Base-by-base conservation (phyloP, 1,140 invertebrate genomes). In the Drosophila nebulosa region DNA sequence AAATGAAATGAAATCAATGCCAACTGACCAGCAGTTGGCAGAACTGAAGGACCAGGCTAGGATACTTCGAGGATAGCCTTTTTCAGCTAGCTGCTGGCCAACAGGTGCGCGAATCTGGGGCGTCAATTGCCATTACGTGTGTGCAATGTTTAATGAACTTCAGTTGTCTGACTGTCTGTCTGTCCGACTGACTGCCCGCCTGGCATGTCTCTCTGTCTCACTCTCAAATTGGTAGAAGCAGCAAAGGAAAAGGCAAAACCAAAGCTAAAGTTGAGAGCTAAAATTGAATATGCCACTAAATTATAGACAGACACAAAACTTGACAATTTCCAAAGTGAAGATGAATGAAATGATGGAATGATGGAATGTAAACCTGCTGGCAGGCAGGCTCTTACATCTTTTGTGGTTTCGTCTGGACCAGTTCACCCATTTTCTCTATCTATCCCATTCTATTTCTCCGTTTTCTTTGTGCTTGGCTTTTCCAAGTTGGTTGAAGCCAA, bases 71-170 rank as follows among this genome's bases (percentile, higher is more conserved):
- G 9, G 27, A 35, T 21, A 21, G 27, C 30, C 53, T 35, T 35
- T 22, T 35, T 52, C 24, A 39, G 27, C 7, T 24, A 18, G 30
- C 24, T 32, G 10, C 59, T 52, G 53, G 61, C 59, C 80, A 85
- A 85, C 81, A 85, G 80, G 81, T 85, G 80, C 65, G 64, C 77
- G 81, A 86, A 85, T 86, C 80, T 85, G 77, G 81, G 73, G 73
- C 80, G 84, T 86, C 77, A 85, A 84, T 84, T 85, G 80, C 77
- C 69, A 77, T 75, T 84, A 84, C 80, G 80, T 84, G 80, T 80
- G 73, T 66, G 65, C 68, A 84, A 84, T 84, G 64, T 56, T 72
- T 80, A 80, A 84, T 80, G 64, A 85, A 73, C 55, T 26, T 77
- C 59, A 85, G 67, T 50, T 26, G 39, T 22, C 57, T 24, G 35